Evolutionary conservation across 2,888 invertebrate species (phyloP).

Genomic region (Theristus sp.): DNA sequence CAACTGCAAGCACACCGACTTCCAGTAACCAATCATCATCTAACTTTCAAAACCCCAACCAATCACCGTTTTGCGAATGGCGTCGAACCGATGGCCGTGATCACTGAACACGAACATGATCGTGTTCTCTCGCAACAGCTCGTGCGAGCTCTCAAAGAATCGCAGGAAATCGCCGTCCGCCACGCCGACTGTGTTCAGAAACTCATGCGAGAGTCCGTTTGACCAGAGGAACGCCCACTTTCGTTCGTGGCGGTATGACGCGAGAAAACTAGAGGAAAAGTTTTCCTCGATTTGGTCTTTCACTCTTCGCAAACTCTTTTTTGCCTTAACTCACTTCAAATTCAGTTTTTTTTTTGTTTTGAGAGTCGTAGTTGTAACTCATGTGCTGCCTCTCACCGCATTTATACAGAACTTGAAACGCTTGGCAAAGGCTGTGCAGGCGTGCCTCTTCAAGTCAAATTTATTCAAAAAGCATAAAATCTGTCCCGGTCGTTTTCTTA

Average conservation of each 20-base stretch:
- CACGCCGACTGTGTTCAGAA: slow-evolving; percentile 7
- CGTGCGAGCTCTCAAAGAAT: slow-evolving; percentile 20
- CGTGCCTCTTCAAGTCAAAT: no score
- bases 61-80: slow-evolving; percentile 20
- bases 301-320: no score
- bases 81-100: slow-evolving; percentile 30
- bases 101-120: slow-evolving; percentile 20
- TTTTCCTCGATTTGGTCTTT: no score
- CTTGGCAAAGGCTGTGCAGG: no score
- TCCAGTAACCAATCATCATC: neutral
- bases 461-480: no score
- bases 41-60: neutral
- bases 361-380: no score
- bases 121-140: slow-evolving; percentile 9
- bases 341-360: no score
- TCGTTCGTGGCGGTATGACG: neutral
- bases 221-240: neutral
- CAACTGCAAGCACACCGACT: neutral
- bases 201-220: neutral
- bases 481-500: no score
- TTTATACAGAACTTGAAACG: no score
- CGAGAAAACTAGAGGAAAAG: neutral
- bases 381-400: no score
- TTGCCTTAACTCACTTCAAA: no score
- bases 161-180: slow-evolving; percentile 30